These are phyloP conservation scores for Papilio glaucus DNA, from an alignment of 1,140 invertebrate genomes.

Conservation along the genomic window DNA sequence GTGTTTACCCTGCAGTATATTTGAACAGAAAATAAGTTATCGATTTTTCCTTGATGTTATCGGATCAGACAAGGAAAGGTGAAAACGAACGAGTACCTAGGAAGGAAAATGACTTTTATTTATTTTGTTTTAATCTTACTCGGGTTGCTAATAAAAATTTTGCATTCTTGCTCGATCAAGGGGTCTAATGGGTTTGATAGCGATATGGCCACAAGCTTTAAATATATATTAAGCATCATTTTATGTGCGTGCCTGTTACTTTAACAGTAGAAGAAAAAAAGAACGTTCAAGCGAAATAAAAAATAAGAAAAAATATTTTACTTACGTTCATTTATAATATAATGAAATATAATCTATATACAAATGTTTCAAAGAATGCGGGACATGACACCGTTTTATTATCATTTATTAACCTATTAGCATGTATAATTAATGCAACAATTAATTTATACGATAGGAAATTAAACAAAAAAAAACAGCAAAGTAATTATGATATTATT, in stretches of 20 bases:
- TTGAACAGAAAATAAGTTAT: slow-evolving; percentile 4
- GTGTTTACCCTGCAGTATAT: neutral
- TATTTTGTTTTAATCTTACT: neutral
- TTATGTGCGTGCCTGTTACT: too few species aligned
- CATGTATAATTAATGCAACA: neutral
- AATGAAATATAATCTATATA: too few species aligned
- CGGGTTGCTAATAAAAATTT: neutral
- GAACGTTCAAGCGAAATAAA: neutral
- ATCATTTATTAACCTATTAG: neutral
- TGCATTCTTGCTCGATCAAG: neutral
- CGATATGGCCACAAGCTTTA: neutral
- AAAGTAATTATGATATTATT: neutral
- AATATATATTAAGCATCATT: too few species aligned
- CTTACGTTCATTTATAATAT: too few species aligned
- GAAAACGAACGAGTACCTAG: neutral
- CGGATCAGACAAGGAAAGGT: neutral
- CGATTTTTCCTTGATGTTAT: neutral
- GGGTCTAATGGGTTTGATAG: neutral
- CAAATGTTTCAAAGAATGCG: neutral
- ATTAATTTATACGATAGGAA: neutral
- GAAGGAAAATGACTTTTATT: neutral
- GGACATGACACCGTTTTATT: neutral
- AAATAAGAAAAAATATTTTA: too few species aligned
- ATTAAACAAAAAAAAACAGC: neutral
- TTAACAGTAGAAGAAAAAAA: neutral